Evolutionary conservation across 2,113 vertebrate genomes (phyloP).

Genomic region (Oxyruncus cristatus): DNA sequence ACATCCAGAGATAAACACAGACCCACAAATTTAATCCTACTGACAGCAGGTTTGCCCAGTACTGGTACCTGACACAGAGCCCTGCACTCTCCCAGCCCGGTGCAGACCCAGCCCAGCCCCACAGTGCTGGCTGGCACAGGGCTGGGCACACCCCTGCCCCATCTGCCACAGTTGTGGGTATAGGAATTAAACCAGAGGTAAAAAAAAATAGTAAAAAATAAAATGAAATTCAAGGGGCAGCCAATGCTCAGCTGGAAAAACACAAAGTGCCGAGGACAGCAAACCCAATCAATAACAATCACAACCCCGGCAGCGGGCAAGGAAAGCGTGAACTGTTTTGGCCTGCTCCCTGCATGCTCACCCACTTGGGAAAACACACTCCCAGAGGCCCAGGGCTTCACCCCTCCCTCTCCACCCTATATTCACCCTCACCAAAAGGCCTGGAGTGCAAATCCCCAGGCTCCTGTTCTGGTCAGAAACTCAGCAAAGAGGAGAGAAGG

Average conservation of each 20-base stretch:
- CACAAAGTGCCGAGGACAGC: constrained; percentile 62
- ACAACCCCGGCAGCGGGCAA: constrained; percentile 3
- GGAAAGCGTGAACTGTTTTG: constrained; percentile 29
- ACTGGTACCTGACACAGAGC: background rate
- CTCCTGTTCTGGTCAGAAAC: background rate
- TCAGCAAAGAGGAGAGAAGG: background rate
- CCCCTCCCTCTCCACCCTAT: background rate
- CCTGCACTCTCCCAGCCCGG: background rate
- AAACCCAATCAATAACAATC: constrained; percentile 61
- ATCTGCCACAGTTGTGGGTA: background rate
- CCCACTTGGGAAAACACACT: constrained; percentile 11
- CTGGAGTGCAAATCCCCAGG: background rate
- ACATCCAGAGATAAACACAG: background rate
- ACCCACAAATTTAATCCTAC: background rate
- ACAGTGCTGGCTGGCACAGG: background rate
- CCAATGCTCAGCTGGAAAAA: constrained; percentile 51
- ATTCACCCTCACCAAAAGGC: background rate
- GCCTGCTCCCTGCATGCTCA: constrained; percentile 4
- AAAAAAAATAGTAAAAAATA: background rate
- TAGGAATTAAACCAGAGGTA: background rate
- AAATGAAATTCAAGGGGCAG: background rate
- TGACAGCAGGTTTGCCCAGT: background rate
- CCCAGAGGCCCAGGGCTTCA: background rate
- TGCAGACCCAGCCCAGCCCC: background rate
- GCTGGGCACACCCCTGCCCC: background rate